Base-by-base conservation (phyloP, 1,140 invertebrate species). In the Cherax quadricarinatus region DNA sequence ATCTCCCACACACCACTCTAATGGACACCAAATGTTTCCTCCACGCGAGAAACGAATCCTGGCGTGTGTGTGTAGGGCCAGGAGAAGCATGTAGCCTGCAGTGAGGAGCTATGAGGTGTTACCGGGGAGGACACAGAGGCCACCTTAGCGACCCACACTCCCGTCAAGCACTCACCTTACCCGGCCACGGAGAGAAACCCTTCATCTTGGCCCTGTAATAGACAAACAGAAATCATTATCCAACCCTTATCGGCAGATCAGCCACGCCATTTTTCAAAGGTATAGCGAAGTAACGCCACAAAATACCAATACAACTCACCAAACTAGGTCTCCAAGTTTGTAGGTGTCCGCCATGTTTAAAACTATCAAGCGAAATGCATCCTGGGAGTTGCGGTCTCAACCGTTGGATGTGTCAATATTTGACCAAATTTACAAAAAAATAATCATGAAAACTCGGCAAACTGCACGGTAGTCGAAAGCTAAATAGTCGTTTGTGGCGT, bases 121-220 rank as follows among this genome's bases (percentile, higher is more conserved):
- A 78, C 84, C 84, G 75, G 84, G 84, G 53, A 62, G 41, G 78
- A 62, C 24, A 12, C 4, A 6, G 41, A 73, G 66, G 83, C 79
- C 41, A 21, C 30, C 87, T 53, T 80, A 53, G 51, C 70, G 49
- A 14, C 78, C 48, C 48, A 88, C 12, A 81, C 75, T 57, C 53
- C 53, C 53, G 53, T 24, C n/a, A n/a, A 30, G 16, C 73, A 75
- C 88, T 88, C 66, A 94, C 92, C 88, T 93, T 94, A 30, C 94
- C 94, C 62, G 95, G 95, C 95, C 95, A 95, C 14, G 94, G 92
- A 41, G 94, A 93, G 87, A 94, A 95, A 3, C 94, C 94, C 93
- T 95, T 95, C 94, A 95, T 94, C 93, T 95, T 95, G 30, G 94
- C 95, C 94, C 95, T 92, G 93, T 49, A 51, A 41, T 86, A 89